Evolutionary conservation across 2,888 invertebrate genomes (phyloP).

Genomic region (Nomada goodeniana): DNA sequence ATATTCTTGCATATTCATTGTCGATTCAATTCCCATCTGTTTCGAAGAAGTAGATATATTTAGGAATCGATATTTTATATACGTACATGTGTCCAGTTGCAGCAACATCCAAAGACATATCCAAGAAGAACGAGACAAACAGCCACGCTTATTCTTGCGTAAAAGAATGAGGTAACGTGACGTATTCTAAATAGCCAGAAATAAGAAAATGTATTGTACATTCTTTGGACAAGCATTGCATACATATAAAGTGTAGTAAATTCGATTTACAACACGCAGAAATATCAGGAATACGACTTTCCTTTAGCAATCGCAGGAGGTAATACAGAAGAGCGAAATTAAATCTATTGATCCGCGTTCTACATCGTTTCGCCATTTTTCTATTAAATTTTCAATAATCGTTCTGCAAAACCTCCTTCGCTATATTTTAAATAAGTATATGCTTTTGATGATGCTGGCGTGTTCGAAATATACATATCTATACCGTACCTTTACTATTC

Average conservation of each 20-base stretch:
- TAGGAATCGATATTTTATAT: background rate
- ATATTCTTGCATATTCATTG: background rate
- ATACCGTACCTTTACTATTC: too few species aligned
- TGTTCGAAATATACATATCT: too few species aligned
- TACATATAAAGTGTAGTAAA: constrained; percentile 2
- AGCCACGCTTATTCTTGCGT: constrained; percentile 19
- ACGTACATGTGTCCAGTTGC: background rate
- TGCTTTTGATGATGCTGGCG: too few species aligned
- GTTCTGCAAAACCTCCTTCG: too few species aligned
- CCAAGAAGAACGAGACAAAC: background rate
- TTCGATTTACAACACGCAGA: background rate
- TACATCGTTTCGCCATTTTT: too few species aligned
- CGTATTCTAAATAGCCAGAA: constrained; percentile 28
- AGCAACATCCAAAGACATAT: background rate
- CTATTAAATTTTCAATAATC: too few species aligned
- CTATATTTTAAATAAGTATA: too few species aligned
- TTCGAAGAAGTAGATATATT: background rate
- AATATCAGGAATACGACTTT: too few species aligned
- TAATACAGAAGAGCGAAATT: too few species aligned
- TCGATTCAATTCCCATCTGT: background rate
- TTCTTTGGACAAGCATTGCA: background rate
- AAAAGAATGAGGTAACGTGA: constrained; percentile 16
- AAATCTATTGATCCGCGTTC: too few species aligned
- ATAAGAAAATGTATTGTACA: constrained; percentile 15
- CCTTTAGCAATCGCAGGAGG: too few species aligned